Conservation (phyloP, 2,888 invertebrate genomes). For the Priocnemis perturbator region DNA sequence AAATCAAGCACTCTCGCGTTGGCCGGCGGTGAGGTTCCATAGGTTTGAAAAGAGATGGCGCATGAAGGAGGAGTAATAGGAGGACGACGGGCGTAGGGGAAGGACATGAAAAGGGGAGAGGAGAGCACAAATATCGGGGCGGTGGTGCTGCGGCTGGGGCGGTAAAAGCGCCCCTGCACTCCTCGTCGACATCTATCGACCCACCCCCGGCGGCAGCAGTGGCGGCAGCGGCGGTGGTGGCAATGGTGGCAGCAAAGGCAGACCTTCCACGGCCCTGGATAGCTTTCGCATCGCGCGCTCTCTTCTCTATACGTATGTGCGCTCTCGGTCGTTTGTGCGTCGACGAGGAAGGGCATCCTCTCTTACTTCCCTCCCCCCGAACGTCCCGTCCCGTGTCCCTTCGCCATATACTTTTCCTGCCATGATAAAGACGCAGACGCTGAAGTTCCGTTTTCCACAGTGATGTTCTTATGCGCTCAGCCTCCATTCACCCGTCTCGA, state of each 20-base stretch:
- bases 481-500: too few relatives aligned
- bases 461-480: too few relatives aligned
- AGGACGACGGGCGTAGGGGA: neutral
- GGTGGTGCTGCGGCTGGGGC: constrained; percentile 61
- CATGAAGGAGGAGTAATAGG: too few relatives aligned
- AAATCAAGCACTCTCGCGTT: too few relatives aligned
- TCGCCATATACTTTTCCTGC: neutral
- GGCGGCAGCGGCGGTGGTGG: constrained; percentile 22
- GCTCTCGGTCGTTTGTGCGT: constrained; percentile 26
- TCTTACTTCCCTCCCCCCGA: constrained; percentile 36
- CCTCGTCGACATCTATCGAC: constrained; percentile 70
- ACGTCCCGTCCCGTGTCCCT: constrained; percentile 4
- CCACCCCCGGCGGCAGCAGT: constrained; percentile 55
- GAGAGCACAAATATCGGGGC: constrained; percentile 51
- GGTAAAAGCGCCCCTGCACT: constrained; percentile 52
- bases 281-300: constrained; percentile 47
- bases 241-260: constrained; percentile 26
- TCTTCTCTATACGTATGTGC: too few relatives aligned
- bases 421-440: too few relatives aligned
- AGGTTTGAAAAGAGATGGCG: too few relatives aligned
- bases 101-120: constrained; percentile 3
- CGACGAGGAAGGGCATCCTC: constrained; percentile 20
- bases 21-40: too few relatives aligned
- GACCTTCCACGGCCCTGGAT: constrained; percentile 58
- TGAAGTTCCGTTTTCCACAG: too few relatives aligned